phyloP scores from a whole-genome alignment of 2,888 invertebrate species.

The Agrochola lota region DNA sequence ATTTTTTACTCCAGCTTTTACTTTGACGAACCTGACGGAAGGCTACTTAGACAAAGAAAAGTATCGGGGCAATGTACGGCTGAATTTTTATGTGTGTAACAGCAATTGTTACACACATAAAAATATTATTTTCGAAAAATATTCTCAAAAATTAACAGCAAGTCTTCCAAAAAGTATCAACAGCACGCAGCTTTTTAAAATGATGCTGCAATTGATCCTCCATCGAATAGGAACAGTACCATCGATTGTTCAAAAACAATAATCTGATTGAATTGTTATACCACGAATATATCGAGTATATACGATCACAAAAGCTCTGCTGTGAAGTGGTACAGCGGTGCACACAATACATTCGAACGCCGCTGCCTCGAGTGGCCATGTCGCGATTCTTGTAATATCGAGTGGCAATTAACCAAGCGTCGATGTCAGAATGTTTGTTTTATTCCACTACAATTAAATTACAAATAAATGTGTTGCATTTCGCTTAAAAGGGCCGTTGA shows the following conservation, averaged over 20 bases:
- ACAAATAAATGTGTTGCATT: conserved; percentile 49
- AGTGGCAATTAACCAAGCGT: conserved; percentile 63
- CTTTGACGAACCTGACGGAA: conserved; percentile 52
- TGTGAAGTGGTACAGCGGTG: conserved; percentile 54
- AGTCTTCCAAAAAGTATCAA: conserved; percentile 2
- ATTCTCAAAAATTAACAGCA: conserved; percentile 11
- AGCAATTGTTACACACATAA: neutral
- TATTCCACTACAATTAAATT: conserved; percentile 45
- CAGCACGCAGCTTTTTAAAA: conserved; percentile 22
- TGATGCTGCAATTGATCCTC: conserved; percentile 32
- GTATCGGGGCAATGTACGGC: neutral
- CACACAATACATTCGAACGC: conserved; percentile 47
- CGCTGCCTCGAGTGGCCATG: conserved; percentile 37
- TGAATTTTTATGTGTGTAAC: neutral
- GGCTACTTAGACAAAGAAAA: conserved; percentile 29
- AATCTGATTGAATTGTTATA: conserved; percentile 74
- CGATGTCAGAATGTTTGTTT: conserved; percentile 49
- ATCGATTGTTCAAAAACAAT: conserved; percentile 74
- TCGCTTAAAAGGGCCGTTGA: conserved; percentile 44
- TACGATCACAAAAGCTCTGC: conserved; percentile 57
- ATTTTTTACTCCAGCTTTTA: conserved; percentile 76
- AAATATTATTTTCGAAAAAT: neutral
- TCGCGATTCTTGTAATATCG: conserved; percentile 63
- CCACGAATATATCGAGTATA: conserved; percentile 59
- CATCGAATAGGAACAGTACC: conserved; percentile 31